Conservation (phyloP, 1,140 invertebrate species). For the Orius insidiosus region DNA sequence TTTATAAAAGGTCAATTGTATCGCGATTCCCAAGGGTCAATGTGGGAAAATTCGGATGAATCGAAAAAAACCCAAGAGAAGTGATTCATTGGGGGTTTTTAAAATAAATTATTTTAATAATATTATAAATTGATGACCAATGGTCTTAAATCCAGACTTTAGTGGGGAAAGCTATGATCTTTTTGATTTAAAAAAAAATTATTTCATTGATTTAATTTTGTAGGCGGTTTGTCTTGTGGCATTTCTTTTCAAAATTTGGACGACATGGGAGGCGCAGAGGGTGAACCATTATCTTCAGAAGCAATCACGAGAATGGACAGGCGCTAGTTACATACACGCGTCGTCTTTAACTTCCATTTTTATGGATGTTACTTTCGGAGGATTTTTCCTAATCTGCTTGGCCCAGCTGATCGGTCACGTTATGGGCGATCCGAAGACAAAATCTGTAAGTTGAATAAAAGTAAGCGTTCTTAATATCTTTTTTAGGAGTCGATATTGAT, state of each 20-base stretch:
- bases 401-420: conserved; percentile 43
- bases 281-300: conserved; percentile 47
- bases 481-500: conserved; percentile 42
- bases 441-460: conserved; percentile 30
- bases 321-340: conserved; percentile 42
- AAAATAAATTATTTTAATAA: no score
- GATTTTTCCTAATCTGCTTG: conserved; percentile 50
- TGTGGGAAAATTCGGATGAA: no score
- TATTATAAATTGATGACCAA: no score
- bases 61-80: no score
- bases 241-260: conserved; percentile 45
- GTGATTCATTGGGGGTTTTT: no score
- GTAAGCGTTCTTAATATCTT: conserved; percentile 6
- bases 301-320: conserved; percentile 53
- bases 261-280: conserved; percentile 47
- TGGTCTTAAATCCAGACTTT: no score
- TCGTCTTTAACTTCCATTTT: conserved; percentile 30
- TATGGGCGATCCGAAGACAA: conserved; percentile 41
- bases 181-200: no score
- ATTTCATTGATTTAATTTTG: no score
- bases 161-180: no score
- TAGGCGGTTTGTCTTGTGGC: conserved; percentile 38
- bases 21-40: no score
- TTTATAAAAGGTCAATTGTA: no score
- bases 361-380: conserved; percentile 39